Percentiles rank a stretch among this genome's conserved stretches.
phyloP scores from a whole-genome alignment of 1,140 invertebrate genomes.

The Drosophila rufa region DNA sequence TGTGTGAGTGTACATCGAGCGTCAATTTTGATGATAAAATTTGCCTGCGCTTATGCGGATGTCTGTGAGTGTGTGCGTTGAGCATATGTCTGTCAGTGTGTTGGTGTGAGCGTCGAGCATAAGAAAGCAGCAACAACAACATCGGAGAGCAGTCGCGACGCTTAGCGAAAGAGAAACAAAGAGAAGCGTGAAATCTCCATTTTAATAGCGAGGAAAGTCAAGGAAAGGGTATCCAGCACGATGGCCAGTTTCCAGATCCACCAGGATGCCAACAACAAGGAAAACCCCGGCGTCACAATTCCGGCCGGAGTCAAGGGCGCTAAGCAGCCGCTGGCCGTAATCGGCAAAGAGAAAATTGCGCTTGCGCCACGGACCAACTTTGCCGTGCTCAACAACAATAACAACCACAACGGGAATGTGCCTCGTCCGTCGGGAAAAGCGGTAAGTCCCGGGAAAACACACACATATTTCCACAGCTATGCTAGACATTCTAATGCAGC shows the following conservation, averaged over 20 bases:
- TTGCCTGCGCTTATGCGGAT: constrained; percentile 44
- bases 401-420: constrained; percentile 79
- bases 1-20: constrained; percentile 54
- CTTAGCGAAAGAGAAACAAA: constrained; percentile 52
- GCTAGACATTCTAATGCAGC: constrained; percentile 69
- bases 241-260: constrained; percentile 87
- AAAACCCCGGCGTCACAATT: constrained; percentile 68
- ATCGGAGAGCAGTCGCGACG: constrained; percentile 50
- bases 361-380: constrained; percentile 74
- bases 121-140: constrained; percentile 49
- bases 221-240: constrained; percentile 21
- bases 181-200: constrained; percentile 67
- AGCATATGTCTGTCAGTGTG: constrained; percentile 42
- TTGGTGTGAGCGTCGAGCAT: constrained; percentile 50
- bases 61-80: constrained; percentile 34
- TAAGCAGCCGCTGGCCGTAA: constrained; percentile 67
- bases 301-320: constrained; percentile 27
- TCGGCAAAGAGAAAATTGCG: constrained; percentile 48
- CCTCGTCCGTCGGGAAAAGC: constrained; percentile 69
- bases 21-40: constrained; percentile 59
- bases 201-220: constrained; percentile 40
- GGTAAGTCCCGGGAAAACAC: constrained; percentile 52
- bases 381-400: constrained; percentile 86
- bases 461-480: constrained; percentile 9
- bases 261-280: constrained; percentile 88